These are phyloP conservation scores for Thereva unica DNA, from an alignment of 2,888 invertebrate species.

Conservation along the genomic window DNA sequence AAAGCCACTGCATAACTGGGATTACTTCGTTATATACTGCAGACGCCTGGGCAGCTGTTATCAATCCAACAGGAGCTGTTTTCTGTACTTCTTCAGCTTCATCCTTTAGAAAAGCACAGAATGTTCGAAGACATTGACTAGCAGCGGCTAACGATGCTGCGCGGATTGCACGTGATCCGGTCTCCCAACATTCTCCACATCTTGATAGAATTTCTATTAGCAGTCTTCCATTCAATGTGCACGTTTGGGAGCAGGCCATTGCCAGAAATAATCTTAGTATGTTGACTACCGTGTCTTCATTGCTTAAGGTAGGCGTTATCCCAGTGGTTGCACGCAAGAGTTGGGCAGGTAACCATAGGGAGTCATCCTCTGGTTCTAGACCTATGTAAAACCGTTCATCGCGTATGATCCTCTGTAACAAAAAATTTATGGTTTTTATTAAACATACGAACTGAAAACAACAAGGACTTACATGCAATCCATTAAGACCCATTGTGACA, in stretches of 20 bases:
- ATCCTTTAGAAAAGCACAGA: slow-evolving; percentile 75
- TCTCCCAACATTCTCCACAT: slow-evolving; percentile 80
- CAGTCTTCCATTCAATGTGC: slow-evolving; percentile 86
- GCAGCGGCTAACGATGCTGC: slow-evolving; percentile 90
- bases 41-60: slow-evolving; percentile 66
- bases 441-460: neutral
- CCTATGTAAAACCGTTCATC: slow-evolving; percentile 91
- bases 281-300: slow-evolving; percentile 83
- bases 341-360: slow-evolving; percentile 90
- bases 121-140: slow-evolving; percentile 84
- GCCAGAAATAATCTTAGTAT: slow-evolving; percentile 75
- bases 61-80: slow-evolving; percentile 62
- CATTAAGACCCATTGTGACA: slow-evolving; percentile 79
- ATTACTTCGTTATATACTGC: slow-evolving; percentile 89
- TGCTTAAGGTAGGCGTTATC: slow-evolving; percentile 63
- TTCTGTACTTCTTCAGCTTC: slow-evolving; percentile 62
- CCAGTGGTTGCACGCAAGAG: slow-evolving; percentile 79
- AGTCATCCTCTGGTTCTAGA: slow-evolving; percentile 89
- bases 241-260: slow-evolving; percentile 84
- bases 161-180: slow-evolving; percentile 76
- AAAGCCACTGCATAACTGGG: slow-evolving; percentile 86
- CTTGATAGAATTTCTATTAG: slow-evolving; percentile 85
- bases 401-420: slow-evolving; percentile 77
- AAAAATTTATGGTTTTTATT: slow-evolving; percentile 1
- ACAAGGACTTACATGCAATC: slow-evolving; percentile 77